Evolutionary conservation across 2,797 vertebrate genomes (phyloP), one percentile per base, ranked within the genome.

Genomic region (Enteromius trimaculatus): DNA sequence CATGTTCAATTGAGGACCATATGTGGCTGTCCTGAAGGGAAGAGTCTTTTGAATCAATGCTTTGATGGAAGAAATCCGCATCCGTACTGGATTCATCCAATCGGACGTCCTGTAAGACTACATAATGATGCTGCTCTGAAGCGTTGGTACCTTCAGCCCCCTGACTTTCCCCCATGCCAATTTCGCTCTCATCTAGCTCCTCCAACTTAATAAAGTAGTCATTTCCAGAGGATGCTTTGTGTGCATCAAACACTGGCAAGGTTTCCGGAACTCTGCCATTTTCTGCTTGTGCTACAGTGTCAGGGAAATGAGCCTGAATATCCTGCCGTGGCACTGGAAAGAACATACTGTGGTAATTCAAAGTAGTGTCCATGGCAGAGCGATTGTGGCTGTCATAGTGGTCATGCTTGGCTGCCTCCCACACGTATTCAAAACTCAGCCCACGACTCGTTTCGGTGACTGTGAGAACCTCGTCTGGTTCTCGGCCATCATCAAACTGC

Each of bases 381-480:
- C 87, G 95, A 23, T 90, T 85, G 13, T 92, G 94, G 84, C 91
- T 96, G 1, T 94, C 94, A 11, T 98, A 98, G 90, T 99, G 97
- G 90, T 99, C 97, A 0, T 97, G 97, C 88, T 98, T 98, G 80
- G 97, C 97, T 0, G 96, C 96, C 89, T 99, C 98, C 98, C 98
- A 99, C 51, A 99, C 94, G 0, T 98, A 99, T 85, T 99, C 98
- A 37, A 99, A 99, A 91, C 97, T 99, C 81, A 99, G 96, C 4
- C 98, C 98, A 65, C 96, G 97, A 92, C 98, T 99, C 0, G 98
- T 99, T 92, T 99, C 97, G 0, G 98, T 99, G 71, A 99, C 96
- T 0, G 98, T 99, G 55, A 99, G 97, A 82, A 99, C 95, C 86
- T 99, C 98, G 37, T 99, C 98, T 87, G 98, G 95, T 90, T 99